Conservation (phyloP, 2,888 invertebrate species). For the Lymantria monacha region DNA sequence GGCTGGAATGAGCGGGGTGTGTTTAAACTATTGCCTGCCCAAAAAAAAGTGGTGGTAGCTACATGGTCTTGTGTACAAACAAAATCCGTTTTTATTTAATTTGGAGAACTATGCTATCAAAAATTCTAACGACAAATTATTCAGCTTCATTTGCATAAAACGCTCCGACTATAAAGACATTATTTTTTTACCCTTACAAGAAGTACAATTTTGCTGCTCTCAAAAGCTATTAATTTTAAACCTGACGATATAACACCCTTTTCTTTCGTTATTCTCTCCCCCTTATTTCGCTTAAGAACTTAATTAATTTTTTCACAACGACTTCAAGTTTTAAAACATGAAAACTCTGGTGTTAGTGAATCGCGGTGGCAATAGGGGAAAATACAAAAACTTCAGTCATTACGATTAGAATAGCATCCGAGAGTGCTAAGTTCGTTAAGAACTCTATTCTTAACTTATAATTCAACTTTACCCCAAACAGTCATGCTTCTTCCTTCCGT, state of each 20-base stretch:
- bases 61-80: too few relatives aligned
- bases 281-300: not conserved
- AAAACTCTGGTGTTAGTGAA: slow-evolving; percentile 38
- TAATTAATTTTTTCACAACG: slow-evolving; percentile 1
- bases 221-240: slow-evolving; percentile 1
- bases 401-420: slow-evolving; percentile 46
- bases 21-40: too few relatives aligned
- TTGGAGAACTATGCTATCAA: too few relatives aligned
- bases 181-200: too few relatives aligned
- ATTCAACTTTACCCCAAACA: too few relatives aligned
- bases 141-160: too few relatives aligned
- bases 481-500: too few relatives aligned
- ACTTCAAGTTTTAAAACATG: not conserved
- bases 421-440: slow-evolving; percentile 61
- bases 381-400: slow-evolving; percentile 66
- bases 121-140: too few relatives aligned
- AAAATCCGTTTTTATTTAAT: too few relatives aligned
- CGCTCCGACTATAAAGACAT: too few relatives aligned
- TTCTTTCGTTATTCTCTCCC: not conserved
- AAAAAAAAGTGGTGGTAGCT: too few relatives aligned
- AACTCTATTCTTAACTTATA: slow-evolving; percentile 40
- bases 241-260: not conserved
- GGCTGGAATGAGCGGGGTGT: too few relatives aligned
- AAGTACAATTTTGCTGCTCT: not conserved
- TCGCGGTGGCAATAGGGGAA: slow-evolving; percentile 58